phyloP scores from a whole-genome alignment of 2,797 vertebrate genomes.

The Pseudotriccus pelzelni region DNA sequence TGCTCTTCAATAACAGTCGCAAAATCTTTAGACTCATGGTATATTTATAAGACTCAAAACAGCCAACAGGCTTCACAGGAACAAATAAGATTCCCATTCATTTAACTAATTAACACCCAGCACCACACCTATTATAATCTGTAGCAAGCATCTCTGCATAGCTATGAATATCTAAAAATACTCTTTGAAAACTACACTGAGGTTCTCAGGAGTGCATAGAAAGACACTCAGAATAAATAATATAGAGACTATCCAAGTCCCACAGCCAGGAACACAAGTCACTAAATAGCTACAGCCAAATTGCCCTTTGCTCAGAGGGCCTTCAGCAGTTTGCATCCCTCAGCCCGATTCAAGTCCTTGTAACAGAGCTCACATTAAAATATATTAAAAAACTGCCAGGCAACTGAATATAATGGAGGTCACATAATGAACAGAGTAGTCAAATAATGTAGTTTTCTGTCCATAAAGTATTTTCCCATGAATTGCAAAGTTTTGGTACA shows the following conservation, averaged over 20 bases:
- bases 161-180: neutral
- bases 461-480: neutral
- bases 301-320: neutral
- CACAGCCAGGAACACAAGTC: neutral
- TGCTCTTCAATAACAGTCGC: neutral
- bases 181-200: neutral
- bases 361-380: neutral
- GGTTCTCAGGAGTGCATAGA: neutral
- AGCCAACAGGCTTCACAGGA: neutral
- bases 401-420: neutral
- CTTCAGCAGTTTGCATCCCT: neutral
- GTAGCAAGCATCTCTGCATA: neutral
- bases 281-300: neutral
- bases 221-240: neutral
- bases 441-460: neutral
- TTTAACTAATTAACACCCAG: neutral
- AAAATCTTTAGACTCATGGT: neutral
- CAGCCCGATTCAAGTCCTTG: neutral
- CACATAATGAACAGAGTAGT: neutral
- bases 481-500: slow-evolving; percentile 15
- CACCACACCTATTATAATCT: neutral
- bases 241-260: neutral
- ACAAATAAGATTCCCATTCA: neutral
- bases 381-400: neutral
- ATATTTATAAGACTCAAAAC: neutral